Percentiles rank a stretch among this genome's conserved stretches.
Evolutionary conservation across 2,888 invertebrate genomes (phyloP).

Genomic region (Polietes domitor): DNA sequence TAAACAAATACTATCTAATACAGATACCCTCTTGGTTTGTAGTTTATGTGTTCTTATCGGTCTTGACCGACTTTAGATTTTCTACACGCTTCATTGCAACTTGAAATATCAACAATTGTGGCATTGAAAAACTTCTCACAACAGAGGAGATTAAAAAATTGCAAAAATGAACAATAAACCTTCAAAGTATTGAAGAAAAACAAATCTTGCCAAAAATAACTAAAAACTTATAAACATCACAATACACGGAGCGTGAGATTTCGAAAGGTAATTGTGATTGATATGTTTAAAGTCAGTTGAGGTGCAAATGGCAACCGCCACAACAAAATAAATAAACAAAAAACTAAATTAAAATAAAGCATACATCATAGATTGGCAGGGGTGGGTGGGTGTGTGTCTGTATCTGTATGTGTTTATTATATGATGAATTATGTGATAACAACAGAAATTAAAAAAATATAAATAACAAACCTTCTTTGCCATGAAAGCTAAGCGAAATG

Average conservation of each 20-base stretch:
- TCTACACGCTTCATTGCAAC: too few relatives aligned
- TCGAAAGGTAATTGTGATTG: constrained; percentile 40
- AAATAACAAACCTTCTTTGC: constrained; percentile 18
- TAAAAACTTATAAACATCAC: background rate
- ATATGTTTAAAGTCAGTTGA: constrained; percentile 14
- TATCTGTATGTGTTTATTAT: background rate
- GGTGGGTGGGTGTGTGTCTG: background rate
- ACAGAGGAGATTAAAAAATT: background rate
- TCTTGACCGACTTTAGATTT: too few relatives aligned
- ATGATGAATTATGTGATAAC: constrained; percentile 39
- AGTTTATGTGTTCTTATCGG: too few relatives aligned
- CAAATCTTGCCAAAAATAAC: background rate
- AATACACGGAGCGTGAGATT: background rate
- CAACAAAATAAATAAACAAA: background rate
- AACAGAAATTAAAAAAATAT: constrained; percentile 20
- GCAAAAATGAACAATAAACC: constrained; percentile 9
- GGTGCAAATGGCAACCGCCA: background rate
- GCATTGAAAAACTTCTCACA: too few relatives aligned
- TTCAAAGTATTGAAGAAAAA: background rate
- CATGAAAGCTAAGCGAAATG: background rate
- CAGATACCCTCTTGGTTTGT: too few relatives aligned
- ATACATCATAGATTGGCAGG: background rate
- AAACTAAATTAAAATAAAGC: background rate
- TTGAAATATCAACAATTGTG: too few relatives aligned
- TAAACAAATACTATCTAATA: too few relatives aligned